Conservation (phyloP, 2,113 vertebrate genomes). For the Callopanchax toddi region DNA sequence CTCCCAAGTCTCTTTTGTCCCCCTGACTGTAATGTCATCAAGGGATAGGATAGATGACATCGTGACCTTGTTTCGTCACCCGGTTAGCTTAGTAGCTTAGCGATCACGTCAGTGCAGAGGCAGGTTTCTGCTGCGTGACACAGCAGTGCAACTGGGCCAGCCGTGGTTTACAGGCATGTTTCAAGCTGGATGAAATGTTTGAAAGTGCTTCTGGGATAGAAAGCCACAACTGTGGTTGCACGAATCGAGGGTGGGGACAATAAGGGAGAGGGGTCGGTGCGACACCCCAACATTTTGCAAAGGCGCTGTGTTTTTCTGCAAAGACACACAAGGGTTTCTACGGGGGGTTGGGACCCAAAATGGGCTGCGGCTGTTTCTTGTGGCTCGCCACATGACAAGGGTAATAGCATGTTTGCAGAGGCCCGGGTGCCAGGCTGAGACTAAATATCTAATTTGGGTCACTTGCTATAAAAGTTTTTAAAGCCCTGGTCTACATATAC, state of each 20-base stretch:
- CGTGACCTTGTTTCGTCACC: constrained; percentile 51
- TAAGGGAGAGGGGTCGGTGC: constrained; percentile 15
- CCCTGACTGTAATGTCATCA: constrained; percentile 50
- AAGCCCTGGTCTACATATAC: constrained; percentile 58
- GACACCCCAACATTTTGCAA: constrained; percentile 27
- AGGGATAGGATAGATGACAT: constrained; percentile 48
- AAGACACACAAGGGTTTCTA: constrained; percentile 35
- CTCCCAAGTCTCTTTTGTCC: constrained; percentile 1
- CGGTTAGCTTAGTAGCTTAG: constrained; percentile 67
- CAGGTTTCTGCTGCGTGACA: constrained; percentile 56
- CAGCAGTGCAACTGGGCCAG: constrained; percentile 56
- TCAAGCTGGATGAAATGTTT: constrained; percentile 23
- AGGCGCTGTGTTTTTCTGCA: constrained; percentile 4
- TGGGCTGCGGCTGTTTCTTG: constrained; percentile 56
- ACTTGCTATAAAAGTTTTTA: constrained; percentile 68
- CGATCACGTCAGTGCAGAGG: constrained; percentile 39
- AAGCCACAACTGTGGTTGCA: constrained; percentile 13
- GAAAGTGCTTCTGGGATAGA: constrained; percentile 23
- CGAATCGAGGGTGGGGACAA: constrained; percentile 41
- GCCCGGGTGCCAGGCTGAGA: constrained; percentile 58
- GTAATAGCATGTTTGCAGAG: constrained; percentile 67
- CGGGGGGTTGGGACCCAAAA: constrained; percentile 54
- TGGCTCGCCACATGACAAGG: constrained; percentile 63
- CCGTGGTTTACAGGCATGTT: constrained; percentile 34
- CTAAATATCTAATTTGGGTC: constrained; percentile 73